Base-by-base conservation (phyloP, 2,888 invertebrate genomes). In the Eupithecia tripunctaria region DNA sequence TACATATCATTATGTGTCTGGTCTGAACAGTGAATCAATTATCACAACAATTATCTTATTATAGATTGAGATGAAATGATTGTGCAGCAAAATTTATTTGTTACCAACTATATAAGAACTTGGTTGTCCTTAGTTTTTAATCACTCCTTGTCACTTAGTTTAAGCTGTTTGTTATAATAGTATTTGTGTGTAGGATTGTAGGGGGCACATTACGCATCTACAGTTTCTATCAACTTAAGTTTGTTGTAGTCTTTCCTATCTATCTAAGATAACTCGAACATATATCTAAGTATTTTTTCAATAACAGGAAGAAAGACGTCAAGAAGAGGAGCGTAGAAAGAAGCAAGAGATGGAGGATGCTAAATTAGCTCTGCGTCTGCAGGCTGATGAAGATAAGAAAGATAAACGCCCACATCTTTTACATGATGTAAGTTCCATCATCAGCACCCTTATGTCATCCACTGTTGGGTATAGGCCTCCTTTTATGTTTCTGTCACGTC, bases 291-390 rank as follows among this genome's bases (percentile, higher is more conserved):
- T 51, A 10, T 51, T 21, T 64, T 27, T 75, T 82, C 79, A 32
- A 68, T 64, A 12, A 36, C 38, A 94, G 95, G 90, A 83, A 74
- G 90, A 91, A 68, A 87, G 91, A 78, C 86, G 85, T 59, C 85
- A 89, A 79, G 87, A 88, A 73, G 91, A 91, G 79, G 93, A 92
- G 77, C 90, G 91, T 67, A 89, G 90, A 75, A 89, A 86, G 78
- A 93, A 91, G 78, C 91, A 93, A 77, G 95, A 95, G 79, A 87
- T 85, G 71, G 94, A 93, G 73, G 95, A 95, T 86, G 93, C 92
- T 29, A 93, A 92, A 76, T 82, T 94, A 47, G 92, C 93, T 12
- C 86, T 91, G 78, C 84, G 88, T 3, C 82, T 95, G 51, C 94
- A 94, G 74, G 94, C 92, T 7, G 94, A 94, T 80, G 94, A 94